phyloP scores from a whole-genome alignment of 2,888 invertebrate species.

The Thalpophila matura region DNA sequence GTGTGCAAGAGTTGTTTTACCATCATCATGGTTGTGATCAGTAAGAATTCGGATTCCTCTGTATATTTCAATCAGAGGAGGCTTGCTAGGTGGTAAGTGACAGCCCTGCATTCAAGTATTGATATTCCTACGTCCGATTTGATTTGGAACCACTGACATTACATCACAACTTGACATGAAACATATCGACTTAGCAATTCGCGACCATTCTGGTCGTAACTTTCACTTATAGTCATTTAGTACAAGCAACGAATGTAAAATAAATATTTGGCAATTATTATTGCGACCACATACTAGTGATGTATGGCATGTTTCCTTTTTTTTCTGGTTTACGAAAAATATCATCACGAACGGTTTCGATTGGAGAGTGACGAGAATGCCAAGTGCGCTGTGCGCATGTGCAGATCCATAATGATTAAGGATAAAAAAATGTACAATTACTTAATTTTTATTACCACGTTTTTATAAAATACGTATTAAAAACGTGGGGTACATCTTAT shows the following conservation, averaged over 20 bases:
- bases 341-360: constrained; percentile 29
- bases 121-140: constrained; percentile 7
- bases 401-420: too few species aligned
- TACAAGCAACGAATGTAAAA: constrained; percentile 28
- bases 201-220: constrained; percentile 32
- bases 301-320: constrained; percentile 15
- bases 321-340: constrained; percentile 24
- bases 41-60: too few species aligned
- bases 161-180: constrained; percentile 23
- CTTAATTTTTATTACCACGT: too few species aligned
- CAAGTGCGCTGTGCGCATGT: not conserved
- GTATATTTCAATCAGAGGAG: not conserved
- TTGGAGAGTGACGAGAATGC: constrained; percentile 5
- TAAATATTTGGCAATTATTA: constrained; percentile 41
- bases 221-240: constrained; percentile 37
- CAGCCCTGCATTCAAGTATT: not conserved
- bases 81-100: not conserved
- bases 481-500: too few species aligned
- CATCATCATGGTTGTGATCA: too few species aligned
- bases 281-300: constrained; percentile 27
- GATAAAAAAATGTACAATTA: too few species aligned
- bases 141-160: constrained; percentile 21
- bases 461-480: too few species aligned
- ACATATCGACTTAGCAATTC: constrained; percentile 34
- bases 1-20: too few species aligned